phyloP scores from a whole-genome alignment of 2,113 vertebrate genomes.

The Pseudolaguvia tuberculata region DNA sequence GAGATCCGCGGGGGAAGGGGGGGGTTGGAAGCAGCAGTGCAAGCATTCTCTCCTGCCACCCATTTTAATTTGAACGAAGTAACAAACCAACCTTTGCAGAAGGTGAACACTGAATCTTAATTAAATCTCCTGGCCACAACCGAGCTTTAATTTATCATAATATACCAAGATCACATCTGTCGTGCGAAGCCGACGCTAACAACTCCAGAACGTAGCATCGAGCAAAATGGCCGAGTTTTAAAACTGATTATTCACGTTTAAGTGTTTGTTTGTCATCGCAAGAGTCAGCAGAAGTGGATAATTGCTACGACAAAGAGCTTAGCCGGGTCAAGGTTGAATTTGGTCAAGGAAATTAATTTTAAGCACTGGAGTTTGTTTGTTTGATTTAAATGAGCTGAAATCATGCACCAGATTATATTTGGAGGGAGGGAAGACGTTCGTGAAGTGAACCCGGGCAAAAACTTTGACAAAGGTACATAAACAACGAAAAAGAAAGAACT shows the following conservation, averaged over 20 bases:
- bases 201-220: conserved; percentile 28
- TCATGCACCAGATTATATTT: no score
- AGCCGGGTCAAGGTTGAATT: neutral
- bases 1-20: conserved; percentile 54
- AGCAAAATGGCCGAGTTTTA: conserved; percentile 2
- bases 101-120: conserved; percentile 66
- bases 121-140: conserved; percentile 58
- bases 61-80: conserved; percentile 59
- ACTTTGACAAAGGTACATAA: no score
- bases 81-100: conserved; percentile 58
- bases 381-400: no score
- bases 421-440: no score
- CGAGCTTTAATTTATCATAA: conserved; percentile 64
- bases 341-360: neutral
- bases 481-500: no score
- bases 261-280: conserved; percentile 20
- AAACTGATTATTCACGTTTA: conserved; percentile 36
- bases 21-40: conserved; percentile 41
- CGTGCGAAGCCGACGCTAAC: conserved; percentile 48
- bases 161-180: conserved; percentile 54
- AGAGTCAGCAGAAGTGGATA: neutral
- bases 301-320: neutral
- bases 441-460: no score
- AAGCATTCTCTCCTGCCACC: conserved; percentile 48
- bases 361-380: neutral